Evolutionary conservation across 2,888 invertebrate species (phyloP).

Genomic region (Agonopterix arenella): DNA sequence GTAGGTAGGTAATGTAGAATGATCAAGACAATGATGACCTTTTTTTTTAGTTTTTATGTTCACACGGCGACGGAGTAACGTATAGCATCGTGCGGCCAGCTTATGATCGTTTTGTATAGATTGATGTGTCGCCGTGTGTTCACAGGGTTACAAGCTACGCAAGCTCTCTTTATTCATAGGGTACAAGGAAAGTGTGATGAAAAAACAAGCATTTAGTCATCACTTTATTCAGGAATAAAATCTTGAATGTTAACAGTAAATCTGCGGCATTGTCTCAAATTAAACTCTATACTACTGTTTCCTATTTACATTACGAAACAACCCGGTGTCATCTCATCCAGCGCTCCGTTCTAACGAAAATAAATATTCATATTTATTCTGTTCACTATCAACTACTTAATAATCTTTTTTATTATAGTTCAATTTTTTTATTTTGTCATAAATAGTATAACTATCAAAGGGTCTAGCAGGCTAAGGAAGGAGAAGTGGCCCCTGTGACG

Average conservation of each 20-base stretch:
- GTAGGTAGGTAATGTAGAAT: too few relatives aligned
- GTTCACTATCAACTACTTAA: slow-evolving; percentile 39
- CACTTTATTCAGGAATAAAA: slow-evolving; percentile 67
- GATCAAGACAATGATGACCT: too few relatives aligned
- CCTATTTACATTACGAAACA: slow-evolving; percentile 27
- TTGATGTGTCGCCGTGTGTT: too few relatives aligned
- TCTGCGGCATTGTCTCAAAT: slow-evolving; percentile 6
- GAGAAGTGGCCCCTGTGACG: too few relatives aligned
- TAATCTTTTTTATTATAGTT: slow-evolving; percentile 37
- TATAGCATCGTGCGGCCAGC: too few relatives aligned
- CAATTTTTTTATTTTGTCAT: slow-evolving; percentile 21
- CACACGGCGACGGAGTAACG: too few relatives aligned
- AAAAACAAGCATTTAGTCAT: slow-evolving; percentile 20
- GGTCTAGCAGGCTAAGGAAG: too few relatives aligned
- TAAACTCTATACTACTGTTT: slow-evolving; percentile 5
- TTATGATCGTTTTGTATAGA: too few relatives aligned
- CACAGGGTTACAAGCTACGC: too few relatives aligned
- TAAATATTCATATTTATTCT: slow-evolving; percentile 45
- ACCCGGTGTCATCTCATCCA: slow-evolving; percentile 17
- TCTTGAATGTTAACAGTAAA: slow-evolving; percentile 42
- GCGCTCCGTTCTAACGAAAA: slow-evolving; percentile 52
- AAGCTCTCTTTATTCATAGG: too few relatives aligned
- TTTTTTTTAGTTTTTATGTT: too few relatives aligned
- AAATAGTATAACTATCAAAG: slow-evolving; percentile 23
- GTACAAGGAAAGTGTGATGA: too few relatives aligned